Conservation (phyloP, 2,888 invertebrate genomes). For the Ecliptopera silaceata region DNA sequence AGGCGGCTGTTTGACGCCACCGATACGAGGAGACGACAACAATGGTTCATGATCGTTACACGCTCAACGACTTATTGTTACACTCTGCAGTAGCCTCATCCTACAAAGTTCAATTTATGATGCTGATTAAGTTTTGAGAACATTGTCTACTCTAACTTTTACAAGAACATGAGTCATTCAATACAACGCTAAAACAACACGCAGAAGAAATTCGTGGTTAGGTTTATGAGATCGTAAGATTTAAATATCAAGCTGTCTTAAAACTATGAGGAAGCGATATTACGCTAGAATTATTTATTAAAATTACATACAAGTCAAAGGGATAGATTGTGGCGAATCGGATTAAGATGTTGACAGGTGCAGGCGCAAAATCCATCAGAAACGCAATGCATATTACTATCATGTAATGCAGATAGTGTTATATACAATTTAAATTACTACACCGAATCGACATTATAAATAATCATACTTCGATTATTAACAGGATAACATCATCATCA, state of each 20-base stretch:
- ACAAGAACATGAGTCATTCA: background rate
- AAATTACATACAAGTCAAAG: slow-evolving; percentile 22
- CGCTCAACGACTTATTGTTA: slow-evolving; percentile 56
- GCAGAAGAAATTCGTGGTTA: slow-evolving; percentile 1
- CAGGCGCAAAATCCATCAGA: slow-evolving; percentile 27
- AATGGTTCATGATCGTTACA: slow-evolving; percentile 57
- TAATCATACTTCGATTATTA: no score
- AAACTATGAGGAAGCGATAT: slow-evolving; percentile 20
- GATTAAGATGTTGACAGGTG: slow-evolving; percentile 37
- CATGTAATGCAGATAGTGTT: slow-evolving; percentile 19
- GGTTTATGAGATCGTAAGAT: slow-evolving; percentile 18
- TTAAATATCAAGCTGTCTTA: slow-evolving; percentile 24
- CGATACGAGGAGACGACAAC: slow-evolving; percentile 47
- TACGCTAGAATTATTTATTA: slow-evolving; percentile 24
- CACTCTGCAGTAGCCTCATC: slow-evolving; percentile 39
- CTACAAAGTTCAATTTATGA: slow-evolving; percentile 44
- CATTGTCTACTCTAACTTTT: slow-evolving; percentile 2
- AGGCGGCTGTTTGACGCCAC: slow-evolving; percentile 42
- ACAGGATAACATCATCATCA: no score
- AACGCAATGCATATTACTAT: slow-evolving; percentile 26
- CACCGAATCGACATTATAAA: no score
- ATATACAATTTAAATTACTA: no score
- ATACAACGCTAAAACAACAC: no score
- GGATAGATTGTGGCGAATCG: slow-evolving; percentile 33
- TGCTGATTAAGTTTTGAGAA: slow-evolving; percentile 43